Conservation (phyloP, 2,113 vertebrate genomes). For the Daubentonia madagascariensis region DNA sequence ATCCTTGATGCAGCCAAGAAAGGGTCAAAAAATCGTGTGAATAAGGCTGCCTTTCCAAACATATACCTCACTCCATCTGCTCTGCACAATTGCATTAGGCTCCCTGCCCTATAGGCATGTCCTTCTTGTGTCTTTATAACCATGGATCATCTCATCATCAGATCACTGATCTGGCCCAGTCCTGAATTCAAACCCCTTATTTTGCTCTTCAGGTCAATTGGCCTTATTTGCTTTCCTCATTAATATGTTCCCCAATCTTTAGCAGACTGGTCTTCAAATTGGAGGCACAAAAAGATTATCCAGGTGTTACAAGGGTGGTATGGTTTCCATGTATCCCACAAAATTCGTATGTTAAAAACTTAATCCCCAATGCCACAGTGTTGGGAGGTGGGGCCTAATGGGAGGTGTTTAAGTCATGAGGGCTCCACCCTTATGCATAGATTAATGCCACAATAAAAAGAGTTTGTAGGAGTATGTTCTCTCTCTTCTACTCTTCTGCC, state of each 20-base stretch:
- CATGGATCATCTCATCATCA: not conserved
- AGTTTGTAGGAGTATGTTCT: not conserved
- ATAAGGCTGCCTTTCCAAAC: not conserved
- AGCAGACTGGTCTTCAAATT: not conserved
- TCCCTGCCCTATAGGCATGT: accelerated
- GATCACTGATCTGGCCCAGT: not conserved
- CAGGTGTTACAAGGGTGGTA: not conserved
- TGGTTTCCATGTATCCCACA: not conserved
- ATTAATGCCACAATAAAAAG: not conserved
- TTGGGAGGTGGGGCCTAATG: not conserved
- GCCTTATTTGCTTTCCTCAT: not conserved
- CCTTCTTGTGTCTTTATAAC: not conserved
- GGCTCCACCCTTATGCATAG: not conserved
- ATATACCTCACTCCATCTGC: not conserved
- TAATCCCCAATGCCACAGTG: not conserved
- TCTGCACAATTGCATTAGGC: not conserved
- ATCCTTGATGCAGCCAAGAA: not conserved
- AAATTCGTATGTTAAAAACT: not conserved
- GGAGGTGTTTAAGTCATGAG: not conserved
- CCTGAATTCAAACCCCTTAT: not conserved
- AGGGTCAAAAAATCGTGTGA: not conserved
- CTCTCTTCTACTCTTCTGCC: not conserved
- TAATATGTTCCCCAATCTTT: not conserved
- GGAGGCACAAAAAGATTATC: not conserved
- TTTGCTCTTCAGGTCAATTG: not conserved